Base-by-base conservation (phyloP, 2,113 vertebrate species). In the Dromiciops gliroides region DNA sequence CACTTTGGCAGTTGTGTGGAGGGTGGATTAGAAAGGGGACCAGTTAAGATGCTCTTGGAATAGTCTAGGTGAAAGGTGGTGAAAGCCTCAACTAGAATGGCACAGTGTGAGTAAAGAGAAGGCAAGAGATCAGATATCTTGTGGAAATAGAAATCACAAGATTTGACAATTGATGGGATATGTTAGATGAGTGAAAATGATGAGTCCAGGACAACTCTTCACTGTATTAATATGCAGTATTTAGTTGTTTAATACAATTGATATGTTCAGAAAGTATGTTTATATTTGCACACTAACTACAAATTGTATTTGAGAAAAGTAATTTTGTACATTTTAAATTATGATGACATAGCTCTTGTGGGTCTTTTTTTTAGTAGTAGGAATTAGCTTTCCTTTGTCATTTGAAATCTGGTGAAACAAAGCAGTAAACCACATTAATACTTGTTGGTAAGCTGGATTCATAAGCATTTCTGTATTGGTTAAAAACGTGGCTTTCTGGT, bases 401-500 rank as follows among this genome's bases (percentile, higher is more conserved):
- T 83, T 83, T 83, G 19, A 83, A 83, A 44, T 44, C 19, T 44
- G n/a, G n/a, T 44, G 16, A 83, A 83, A 44, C n/a, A 83, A 83
- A 83, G n/a, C n/a, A 83, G 19, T 83, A 83, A 83, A n/a, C 44
- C 7, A 22, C n/a, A 83, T 83, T 22, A 83, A 44, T 83, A n/a
- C 67, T 83, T 44, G n/a, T 44, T 44, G n/a, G 37, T 44, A 83
- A 83, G 1, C 67, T 83, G 19, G n/a, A 44, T 83, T 23, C 19
- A 44, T 23, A 83, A 23, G 7, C n/a, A 44, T 83, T 83, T 83
- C 14, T 83, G 67, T 83, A 44, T 83, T 83, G 2, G 26, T 47
- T 23, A 95, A 48, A 95, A 75, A 88, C 16, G 83, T 94, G 96
- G 92, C 51, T 95, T 89, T 90, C 52, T 88, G 96, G 2, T 96